These are phyloP conservation scores for Saguinus midas DNA, from an alignment of 2,113 vertebrate genomes.

Conservation along the genomic window DNA sequence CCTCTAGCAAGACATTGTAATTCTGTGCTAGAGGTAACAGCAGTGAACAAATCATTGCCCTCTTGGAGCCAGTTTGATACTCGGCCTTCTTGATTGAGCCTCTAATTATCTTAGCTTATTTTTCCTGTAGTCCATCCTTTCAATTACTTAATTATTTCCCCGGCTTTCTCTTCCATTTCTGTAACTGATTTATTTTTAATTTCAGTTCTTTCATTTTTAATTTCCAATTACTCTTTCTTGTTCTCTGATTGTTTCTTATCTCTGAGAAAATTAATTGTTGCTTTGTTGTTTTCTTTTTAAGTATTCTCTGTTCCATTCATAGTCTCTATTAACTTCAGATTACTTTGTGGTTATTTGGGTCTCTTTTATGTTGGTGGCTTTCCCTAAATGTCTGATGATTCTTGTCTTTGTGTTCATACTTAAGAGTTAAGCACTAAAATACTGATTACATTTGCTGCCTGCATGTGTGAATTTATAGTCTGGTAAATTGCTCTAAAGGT, in stretches of 20 bases:
- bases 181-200: background rate
- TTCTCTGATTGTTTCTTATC: background rate
- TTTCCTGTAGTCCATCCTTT: background rate
- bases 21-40: background rate
- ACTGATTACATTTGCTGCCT: background rate
- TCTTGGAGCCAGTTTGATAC: background rate
- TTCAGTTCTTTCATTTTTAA: background rate
- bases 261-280: background rate
- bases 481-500: background rate
- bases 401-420: background rate
- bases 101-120: conserved; percentile 21
- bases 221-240: background rate
- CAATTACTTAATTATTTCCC: background rate
- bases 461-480: background rate
- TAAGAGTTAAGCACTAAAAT: background rate
- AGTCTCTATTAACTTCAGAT: background rate
- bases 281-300: background rate
- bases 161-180: background rate
- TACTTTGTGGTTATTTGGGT: background rate
- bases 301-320: background rate
- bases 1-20: background rate
- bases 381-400: background rate
- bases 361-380: background rate
- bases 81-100: background rate
- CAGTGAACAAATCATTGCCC: background rate